A percentile compares a stretch with the other conserved stretches of the same genome.
phyloP scores from a whole-genome alignment of 2,888 invertebrate genomes.

The Nymphalis c-album region DNA sequence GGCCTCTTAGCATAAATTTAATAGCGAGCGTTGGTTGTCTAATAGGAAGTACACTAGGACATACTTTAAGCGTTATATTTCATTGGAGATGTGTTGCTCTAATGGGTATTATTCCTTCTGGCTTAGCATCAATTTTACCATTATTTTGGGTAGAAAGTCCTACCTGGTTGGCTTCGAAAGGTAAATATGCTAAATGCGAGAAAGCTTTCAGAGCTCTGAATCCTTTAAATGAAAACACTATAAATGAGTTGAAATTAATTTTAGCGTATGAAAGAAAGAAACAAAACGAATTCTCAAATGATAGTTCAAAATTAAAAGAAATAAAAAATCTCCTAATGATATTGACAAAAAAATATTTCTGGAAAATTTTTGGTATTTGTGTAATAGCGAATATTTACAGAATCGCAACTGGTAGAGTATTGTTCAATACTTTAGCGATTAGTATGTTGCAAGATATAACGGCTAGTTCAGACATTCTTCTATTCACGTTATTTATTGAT shows the following conservation, averaged over 20 bases:
- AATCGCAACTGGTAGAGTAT: constrained; percentile 35
- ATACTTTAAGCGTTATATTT: background rate
- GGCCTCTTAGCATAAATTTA: background rate
- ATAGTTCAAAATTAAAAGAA: background rate
- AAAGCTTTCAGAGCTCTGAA: constrained; percentile 39
- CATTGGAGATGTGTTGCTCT: background rate
- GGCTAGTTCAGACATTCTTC: constrained; percentile 33
- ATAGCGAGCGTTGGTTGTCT: background rate
- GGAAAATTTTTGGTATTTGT: constrained; percentile 27
- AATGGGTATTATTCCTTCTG: constrained; percentile 1
- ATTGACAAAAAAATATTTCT: constrained; percentile 34
- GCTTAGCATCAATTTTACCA: background rate
- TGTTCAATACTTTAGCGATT: constrained; percentile 38
- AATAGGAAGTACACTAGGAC: background rate
- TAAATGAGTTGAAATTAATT: constrained; percentile 39
- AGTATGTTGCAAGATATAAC: constrained; percentile 41
- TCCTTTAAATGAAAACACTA: constrained; percentile 30
- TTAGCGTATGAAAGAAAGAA: constrained; percentile 38
- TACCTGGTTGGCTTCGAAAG: constrained; percentile 3
- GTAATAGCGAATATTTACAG: constrained; percentile 22
- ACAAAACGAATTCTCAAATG: constrained; percentile 15
- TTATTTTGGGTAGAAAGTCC: background rate
- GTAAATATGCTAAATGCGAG: background rate
- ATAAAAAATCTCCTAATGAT: constrained; percentile 29
- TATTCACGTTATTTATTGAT: constrained; percentile 37